Base-by-base conservation (phyloP, 1,140 invertebrate species). In the Mamestra configurata region DNA sequence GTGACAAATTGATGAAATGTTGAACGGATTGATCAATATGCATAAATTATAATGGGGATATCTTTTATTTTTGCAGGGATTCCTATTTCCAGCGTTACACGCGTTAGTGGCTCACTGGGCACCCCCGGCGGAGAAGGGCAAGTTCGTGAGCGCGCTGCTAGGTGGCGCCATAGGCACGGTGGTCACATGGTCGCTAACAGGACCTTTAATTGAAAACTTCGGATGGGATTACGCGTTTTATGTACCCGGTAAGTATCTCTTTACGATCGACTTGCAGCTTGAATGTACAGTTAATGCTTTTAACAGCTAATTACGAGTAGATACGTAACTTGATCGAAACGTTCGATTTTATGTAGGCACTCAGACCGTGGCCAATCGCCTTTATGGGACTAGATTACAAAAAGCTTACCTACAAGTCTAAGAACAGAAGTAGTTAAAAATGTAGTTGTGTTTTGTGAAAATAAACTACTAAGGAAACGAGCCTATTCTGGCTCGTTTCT, bases 151-250 rank as follows among this genome's bases (percentile, higher is more conserved):
- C 87, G 96, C 97, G 0, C 94, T 97, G 81, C 93, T 97, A 94
- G 97, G 97, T 8, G 97, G 97, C 4, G 97, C 97, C 0, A 96
- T 98, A 24, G 98, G 98, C 24, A 98, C 97, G 0, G 96, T 98
- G 0, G 96, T 98, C 18, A 97, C 97, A 0, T 97, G 97, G 95
- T 95, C 97, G 0, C 87, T 98, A 0, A 96, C 97, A 73, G 97
- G 97, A 13, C 91, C 96, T 1, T 92, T 97, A 6, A 97, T 96
- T 51, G 96, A 96, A 72, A 92, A 90, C 40, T 95, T 95, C 0
- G 97, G 97, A 22, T 98, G 97, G 97, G 96, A 96, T 40, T 96
- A 96, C 86, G 96, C 97, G 1, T 98, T 97, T 89, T 98, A 98
- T 79, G 93, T 97, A 15, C 96, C 97, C 11, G 97, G 96, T 89